phyloP scores from a whole-genome alignment of 2,113 vertebrate genomes.

The Aleadryas rufinucha region DNA sequence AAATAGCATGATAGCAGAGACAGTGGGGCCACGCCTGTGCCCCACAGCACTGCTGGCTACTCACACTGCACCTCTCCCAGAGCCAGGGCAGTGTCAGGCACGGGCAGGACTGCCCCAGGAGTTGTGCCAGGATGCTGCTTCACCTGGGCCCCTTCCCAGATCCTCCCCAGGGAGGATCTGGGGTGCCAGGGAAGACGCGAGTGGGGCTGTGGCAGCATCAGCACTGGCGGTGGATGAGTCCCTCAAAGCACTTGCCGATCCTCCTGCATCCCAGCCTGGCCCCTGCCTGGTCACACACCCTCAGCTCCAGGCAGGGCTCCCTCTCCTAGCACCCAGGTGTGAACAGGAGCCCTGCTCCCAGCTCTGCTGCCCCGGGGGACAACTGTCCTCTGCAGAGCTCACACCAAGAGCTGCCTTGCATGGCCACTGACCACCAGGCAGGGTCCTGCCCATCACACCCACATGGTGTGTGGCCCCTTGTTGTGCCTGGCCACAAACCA shows the following conservation, averaged over 20 bases:
- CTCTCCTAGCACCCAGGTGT: not conserved
- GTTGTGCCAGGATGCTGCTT: not conserved
- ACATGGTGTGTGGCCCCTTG: fast-evolving
- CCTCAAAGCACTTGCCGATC: not conserved
- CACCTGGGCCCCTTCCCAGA: not conserved
- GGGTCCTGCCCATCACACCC: not conserved
- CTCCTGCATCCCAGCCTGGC: not conserved
- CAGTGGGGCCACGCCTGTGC: not conserved
- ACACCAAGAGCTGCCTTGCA: not conserved
- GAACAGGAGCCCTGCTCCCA: not conserved
- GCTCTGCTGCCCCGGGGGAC: not conserved
- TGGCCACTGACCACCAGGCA: not conserved
- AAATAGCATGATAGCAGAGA: conserved; percentile 84
- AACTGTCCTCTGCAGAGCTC: not conserved
- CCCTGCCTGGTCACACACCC: fast-evolving
- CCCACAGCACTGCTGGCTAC: conserved; percentile 44
- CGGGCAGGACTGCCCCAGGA: not conserved
- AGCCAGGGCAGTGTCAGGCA: not conserved
- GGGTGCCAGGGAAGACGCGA: not conserved
- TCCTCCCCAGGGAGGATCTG: not conserved
- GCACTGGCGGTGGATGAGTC: fast-evolving
- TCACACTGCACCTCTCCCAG: conserved; percentile 53
- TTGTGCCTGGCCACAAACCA: not conserved
- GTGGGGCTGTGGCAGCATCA: not conserved
- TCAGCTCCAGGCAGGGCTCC: not conserved